Conservation (phyloP, 2,888 invertebrate genomes). For the Eilema depressum region DNA sequence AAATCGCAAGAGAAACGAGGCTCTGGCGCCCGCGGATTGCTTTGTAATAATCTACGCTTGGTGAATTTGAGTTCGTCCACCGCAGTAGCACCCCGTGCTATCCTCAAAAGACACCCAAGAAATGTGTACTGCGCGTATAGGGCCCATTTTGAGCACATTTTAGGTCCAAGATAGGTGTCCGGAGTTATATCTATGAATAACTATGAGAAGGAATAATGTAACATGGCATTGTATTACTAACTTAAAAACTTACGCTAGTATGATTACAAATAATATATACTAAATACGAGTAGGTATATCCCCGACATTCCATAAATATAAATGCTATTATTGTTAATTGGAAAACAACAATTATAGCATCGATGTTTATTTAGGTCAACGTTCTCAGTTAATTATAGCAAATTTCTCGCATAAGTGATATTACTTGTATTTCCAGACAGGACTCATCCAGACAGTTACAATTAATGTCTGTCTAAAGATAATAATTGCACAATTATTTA, state of each 20-base stretch:
- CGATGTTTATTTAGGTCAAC: slow-evolving; percentile 16
- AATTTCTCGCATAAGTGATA: slow-evolving; percentile 9
- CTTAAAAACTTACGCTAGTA: not conserved
- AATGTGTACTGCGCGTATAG: no score
- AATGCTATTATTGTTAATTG: not conserved
- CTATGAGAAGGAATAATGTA: no score
- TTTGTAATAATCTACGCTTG: no score
- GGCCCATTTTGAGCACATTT: no score
- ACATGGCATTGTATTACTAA: not conserved
- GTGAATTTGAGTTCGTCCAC: no score
- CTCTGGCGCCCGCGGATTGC: no score
- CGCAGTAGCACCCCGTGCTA: no score
- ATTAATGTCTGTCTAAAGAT: slow-evolving; percentile 39
- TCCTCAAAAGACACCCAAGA: no score
- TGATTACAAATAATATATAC: no score
- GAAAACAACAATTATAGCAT: slow-evolving; percentile 12
- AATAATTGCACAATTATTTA: slow-evolving; percentile 37
- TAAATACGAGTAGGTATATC: not conserved
- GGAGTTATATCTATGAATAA: no score
- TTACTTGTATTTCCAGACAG: slow-evolving; percentile 18
- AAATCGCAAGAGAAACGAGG: no score
- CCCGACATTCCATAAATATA: not conserved
- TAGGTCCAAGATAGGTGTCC: no score
- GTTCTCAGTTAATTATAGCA: slow-evolving; percentile 18
- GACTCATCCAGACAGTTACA: slow-evolving; percentile 18